phyloP scores from a whole-genome alignment of 2,797 vertebrate genomes.

The Somateria mollissima region DNA sequence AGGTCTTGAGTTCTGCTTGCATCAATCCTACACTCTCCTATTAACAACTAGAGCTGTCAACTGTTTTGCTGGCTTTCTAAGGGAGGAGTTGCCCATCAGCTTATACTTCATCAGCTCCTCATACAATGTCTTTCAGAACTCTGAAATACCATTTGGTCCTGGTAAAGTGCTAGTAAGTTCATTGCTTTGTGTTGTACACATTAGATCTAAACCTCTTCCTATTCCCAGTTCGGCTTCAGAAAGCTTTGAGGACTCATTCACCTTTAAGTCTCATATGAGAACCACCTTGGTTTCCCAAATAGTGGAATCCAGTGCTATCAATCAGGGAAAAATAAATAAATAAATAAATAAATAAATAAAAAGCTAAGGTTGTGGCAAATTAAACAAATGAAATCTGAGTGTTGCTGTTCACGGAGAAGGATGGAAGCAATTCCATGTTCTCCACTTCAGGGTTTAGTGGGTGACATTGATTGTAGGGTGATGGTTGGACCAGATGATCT shows the following conservation, averaged over 20 bases:
- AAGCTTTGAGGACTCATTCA: neutral
- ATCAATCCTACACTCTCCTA: neutral
- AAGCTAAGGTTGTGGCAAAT: neutral
- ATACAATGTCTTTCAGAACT: neutral
- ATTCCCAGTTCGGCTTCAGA: neutral
- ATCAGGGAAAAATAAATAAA: neutral
- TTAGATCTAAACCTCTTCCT: neutral
- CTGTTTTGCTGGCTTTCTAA: neutral
- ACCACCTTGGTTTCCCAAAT: neutral
- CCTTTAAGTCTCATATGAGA: neutral
- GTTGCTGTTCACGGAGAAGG: neutral
- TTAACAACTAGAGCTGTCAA: neutral
- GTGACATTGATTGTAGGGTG: too few relatives aligned
- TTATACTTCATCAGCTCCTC: neutral
- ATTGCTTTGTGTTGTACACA: neutral
- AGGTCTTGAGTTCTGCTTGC: neutral
- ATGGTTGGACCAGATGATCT: too few relatives aligned
- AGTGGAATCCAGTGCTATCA: neutral
- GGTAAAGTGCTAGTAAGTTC: neutral
- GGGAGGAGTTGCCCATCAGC: neutral
- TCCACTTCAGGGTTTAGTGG: neutral
- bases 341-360: too few relatives aligned
- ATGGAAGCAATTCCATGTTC: neutral
- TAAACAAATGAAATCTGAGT: neutral
- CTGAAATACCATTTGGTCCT: neutral